Evolutionary conservation across 2,888 invertebrate genomes (phyloP).

Genomic region (Torymus auratus): DNA sequence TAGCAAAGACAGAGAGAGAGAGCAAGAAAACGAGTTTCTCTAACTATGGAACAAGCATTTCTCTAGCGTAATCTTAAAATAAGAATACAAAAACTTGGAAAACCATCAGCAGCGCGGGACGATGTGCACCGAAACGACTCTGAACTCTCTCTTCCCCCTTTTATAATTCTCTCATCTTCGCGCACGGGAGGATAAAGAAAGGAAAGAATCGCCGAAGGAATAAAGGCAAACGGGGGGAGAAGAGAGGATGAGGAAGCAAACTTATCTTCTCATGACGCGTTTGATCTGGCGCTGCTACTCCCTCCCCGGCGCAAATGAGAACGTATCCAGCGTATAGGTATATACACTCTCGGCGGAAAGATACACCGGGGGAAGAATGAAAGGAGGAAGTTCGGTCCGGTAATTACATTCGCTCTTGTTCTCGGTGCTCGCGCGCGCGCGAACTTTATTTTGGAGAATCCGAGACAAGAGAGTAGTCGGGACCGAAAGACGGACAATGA

Average conservation of each 20-base stretch:
- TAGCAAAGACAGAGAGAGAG: too few species aligned
- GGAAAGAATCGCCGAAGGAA: constrained; percentile 14
- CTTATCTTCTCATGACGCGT: constrained; percentile 51
- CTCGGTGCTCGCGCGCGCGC: background rate
- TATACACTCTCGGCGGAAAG: background rate
- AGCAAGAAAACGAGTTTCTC: background rate
- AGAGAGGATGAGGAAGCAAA: constrained; percentile 25
- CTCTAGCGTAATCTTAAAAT: constrained; percentile 35
- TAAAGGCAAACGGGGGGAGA: constrained; percentile 34
- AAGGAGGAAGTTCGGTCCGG: constrained; percentile 40
- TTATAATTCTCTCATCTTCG: constrained; percentile 24
- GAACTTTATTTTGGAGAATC: constrained; percentile 50
- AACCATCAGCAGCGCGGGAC: constrained; percentile 3
- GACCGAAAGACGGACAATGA: constrained; percentile 32
- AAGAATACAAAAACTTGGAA: constrained; percentile 22
- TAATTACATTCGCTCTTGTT: constrained; percentile 45
- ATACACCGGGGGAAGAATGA: constrained; percentile 27
- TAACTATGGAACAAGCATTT: constrained; percentile 30
- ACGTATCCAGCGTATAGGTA: background rate
- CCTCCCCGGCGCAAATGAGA: constrained; percentile 33
- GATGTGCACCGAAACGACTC: constrained; percentile 11
- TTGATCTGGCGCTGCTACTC: constrained; percentile 46
- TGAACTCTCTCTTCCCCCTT: constrained; percentile 3
- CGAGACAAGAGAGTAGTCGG: constrained; percentile 1
- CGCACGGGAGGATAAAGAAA: background rate